Evolutionary conservation across 2,888 invertebrate genomes (phyloP).

Genomic region (Diplazon laetatorius): DNA sequence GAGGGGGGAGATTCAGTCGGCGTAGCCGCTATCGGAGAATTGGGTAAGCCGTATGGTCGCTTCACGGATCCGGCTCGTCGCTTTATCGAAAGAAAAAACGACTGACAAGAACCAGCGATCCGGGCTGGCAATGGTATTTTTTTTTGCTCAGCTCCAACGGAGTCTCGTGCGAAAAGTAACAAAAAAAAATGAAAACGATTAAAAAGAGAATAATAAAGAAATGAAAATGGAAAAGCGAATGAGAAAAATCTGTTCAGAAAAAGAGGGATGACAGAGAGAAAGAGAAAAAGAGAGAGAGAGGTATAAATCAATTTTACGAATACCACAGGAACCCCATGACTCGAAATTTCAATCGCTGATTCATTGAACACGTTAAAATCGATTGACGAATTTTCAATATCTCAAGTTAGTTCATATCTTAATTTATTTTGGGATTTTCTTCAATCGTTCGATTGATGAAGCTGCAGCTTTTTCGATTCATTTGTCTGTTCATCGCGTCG

Average conservation of each 20-base stretch:
- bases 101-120: not conserved
- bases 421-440: too few relatives aligned
- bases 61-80: slow-evolving; percentile 44
- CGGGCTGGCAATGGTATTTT: too few relatives aligned
- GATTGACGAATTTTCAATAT: too few relatives aligned
- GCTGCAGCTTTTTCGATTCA: too few relatives aligned
- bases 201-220: not conserved
- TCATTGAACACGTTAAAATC: too few relatives aligned
- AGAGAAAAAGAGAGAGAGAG: not conserved
- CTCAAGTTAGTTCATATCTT: too few relatives aligned
- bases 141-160: too few relatives aligned
- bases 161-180: not conserved
- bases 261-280: slow-evolving; percentile 4
- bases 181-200: slow-evolving; percentile 3
- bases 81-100: slow-evolving; percentile 21
- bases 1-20: slow-evolving; percentile 1
- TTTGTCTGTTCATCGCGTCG: too few relatives aligned
- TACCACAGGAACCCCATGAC: too few relatives aligned
- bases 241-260: not conserved
- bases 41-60: slow-evolving; percentile 44
- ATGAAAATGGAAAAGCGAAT: not conserved
- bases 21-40: slow-evolving; percentile 55
- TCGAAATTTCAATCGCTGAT: too few relatives aligned
- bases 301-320: too few relatives aligned
- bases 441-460: too few relatives aligned